Conservation (phyloP, 35 echinoderm and acorn worm species). For the Acanthaster planci region DNA sequence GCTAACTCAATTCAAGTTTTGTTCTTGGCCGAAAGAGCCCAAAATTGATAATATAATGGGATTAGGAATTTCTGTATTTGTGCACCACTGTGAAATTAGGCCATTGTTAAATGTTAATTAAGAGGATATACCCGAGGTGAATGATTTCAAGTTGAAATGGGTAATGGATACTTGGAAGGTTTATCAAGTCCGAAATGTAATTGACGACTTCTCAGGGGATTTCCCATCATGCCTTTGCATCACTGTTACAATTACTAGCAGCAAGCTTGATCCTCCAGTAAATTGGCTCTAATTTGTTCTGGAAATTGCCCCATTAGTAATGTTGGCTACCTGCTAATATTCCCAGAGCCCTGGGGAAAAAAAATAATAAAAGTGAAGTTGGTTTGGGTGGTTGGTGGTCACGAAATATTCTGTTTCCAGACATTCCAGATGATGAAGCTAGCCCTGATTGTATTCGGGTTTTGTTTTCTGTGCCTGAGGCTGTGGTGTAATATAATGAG, state of each 20-base stretch:
- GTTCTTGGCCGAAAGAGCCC: no score
- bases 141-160: no score
- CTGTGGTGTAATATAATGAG: constrained; percentile 6
- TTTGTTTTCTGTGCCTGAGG: neutral
- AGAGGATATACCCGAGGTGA: no score
- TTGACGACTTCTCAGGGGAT: no score
- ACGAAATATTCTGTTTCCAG: neutral
- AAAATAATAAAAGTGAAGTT: neutral
- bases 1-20: no score
- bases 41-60: no score
- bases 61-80: no score
- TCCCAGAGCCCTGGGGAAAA: constrained; percentile 5
- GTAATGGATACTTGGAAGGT: no score
- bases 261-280: neutral
- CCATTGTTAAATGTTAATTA: no score
- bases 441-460: neutral
- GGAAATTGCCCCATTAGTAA: constrained; percentile 22
- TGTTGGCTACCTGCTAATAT: neutral
- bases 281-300: constrained; percentile 15
- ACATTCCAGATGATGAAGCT: neutral
- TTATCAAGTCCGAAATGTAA: no score
- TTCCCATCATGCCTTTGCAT: no score
- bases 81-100: no score
- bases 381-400: neutral
- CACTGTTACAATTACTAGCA: neutral